Percentiles rank a stretch among this genome's conserved stretches.
phyloP scores from a whole-genome alignment of 2,113 vertebrate genomes.

The Lethenteron camtschaticum region DNA sequence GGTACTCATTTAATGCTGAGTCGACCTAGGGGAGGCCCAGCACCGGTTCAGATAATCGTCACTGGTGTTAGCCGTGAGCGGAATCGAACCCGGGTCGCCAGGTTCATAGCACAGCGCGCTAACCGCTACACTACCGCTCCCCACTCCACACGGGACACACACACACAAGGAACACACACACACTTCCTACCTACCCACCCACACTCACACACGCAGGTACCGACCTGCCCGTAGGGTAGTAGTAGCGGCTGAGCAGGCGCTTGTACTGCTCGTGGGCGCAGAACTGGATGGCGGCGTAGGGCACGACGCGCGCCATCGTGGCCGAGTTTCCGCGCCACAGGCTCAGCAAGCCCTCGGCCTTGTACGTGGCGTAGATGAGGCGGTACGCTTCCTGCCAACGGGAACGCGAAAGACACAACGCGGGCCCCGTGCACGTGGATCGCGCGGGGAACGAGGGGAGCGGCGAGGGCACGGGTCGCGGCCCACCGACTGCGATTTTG shows the following conservation, averaged over 20 bases:
- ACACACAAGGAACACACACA: too few species aligned
- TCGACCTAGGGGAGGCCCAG: too few species aligned
- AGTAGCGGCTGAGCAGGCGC: conserved; percentile 48
- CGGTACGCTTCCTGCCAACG: conserved; percentile 53
- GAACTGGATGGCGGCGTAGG: conserved; percentile 92
- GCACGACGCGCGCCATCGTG: conserved; percentile 89
- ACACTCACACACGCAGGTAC: too few species aligned
- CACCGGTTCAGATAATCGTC: too few species aligned
- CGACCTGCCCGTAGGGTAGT: conserved; percentile 63
- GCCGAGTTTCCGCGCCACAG: conserved; percentile 89
- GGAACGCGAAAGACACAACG: too few species aligned
- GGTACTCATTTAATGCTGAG: too few species aligned
- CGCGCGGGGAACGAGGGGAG: neutral
- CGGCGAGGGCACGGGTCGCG: neutral
- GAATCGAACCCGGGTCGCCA: too few species aligned
- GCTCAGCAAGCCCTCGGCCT: conserved; percentile 63
- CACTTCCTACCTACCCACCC: too few species aligned
- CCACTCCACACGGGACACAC: too few species aligned
- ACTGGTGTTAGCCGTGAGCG: too few species aligned
- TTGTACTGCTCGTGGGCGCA: conserved; percentile 90
- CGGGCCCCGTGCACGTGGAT: neutral
- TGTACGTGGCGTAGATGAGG: conserved; percentile 77
- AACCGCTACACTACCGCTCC: too few species aligned
- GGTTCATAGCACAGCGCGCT: too few species aligned
- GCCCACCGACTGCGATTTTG: neutral